A percentile compares a stretch with the other conserved stretches of the same genome.
Conservation (phyloP, 2,113 vertebrate species). For the Misgurnus anguillicaudatus region DNA sequence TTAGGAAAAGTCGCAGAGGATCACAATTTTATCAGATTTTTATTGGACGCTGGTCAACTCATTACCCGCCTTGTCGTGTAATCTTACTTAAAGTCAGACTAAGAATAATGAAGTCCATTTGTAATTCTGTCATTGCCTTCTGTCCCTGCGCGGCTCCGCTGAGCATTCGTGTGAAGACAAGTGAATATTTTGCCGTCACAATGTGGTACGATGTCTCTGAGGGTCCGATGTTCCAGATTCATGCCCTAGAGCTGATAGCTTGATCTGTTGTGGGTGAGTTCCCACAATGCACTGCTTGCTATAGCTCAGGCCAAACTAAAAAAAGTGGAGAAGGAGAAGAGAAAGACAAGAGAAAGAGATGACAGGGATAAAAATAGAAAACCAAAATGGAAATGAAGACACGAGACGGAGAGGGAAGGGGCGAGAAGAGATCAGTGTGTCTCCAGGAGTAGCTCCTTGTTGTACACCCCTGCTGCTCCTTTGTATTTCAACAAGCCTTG, state of each 20-base stretch:
- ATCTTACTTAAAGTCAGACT: constrained; percentile 16
- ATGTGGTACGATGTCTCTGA: constrained; percentile 12
- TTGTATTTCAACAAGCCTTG: constrained; percentile 53
- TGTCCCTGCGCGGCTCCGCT: neutral
- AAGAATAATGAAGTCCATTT: constrained; percentile 22
- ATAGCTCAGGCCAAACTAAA: too few species aligned
- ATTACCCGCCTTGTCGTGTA: neutral
- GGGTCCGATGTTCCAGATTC: constrained; percentile 32
- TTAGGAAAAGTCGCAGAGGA: constrained; percentile 28
- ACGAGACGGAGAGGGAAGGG: too few species aligned
- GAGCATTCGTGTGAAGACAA: constrained; percentile 23
- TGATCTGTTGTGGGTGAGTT: neutral
- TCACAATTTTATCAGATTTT: constrained; percentile 7
- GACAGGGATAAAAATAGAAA: too few species aligned
- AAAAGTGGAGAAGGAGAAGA: too few species aligned
- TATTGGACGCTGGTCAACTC: neutral
- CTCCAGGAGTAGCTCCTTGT: constrained; percentile 5
- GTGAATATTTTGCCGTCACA: constrained; percentile 8
- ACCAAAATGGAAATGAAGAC: neutral
- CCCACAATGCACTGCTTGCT: too few species aligned
- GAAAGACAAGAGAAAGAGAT: too few species aligned
- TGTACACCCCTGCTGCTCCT: constrained; percentile 42
- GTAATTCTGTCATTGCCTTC: constrained; percentile 17
- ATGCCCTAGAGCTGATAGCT: constrained; percentile 17
- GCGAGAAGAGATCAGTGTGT: neutral